Evolutionary conservation across 2,113 vertebrate genomes (phyloP), one percentile per base, ranked within the genome.

Genomic region (Indicator indicator): DNA sequence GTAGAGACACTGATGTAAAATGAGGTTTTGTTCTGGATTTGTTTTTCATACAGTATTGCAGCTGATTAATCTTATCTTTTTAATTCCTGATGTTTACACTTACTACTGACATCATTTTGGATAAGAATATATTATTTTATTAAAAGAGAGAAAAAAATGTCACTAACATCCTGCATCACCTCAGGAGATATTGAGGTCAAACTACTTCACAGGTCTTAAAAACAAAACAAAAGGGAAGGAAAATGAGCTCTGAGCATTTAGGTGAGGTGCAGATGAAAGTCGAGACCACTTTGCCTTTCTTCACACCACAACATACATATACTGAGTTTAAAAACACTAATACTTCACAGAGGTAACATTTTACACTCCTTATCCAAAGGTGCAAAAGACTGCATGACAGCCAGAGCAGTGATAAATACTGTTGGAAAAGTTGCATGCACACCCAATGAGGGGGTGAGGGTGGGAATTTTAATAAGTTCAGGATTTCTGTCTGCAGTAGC

Each of bases 401-500:
- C 46, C 58, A 58, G 33, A 77, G 10, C 0, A 7, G 28, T 54
- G 64, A 56, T 48, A 60, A 81, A 88, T 68, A 60, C 58, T 86
- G 60, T 74, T 36, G 77, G 48, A 55, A 83, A 95, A 83, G 75
- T 68, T 93, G 48, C 64, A 65, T 0, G 0, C 52, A 44, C 52
- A 48, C 52, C 68, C 58, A 65, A 16, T 12, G 44, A 84, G 83
- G 50, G 84, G 72, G 54, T 86, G 50, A 65, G 70, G 80, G 56
- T 69, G 23, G 50, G 86, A 96, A 95, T 95, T 63, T 72, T 91
- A 83, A 95, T 83, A 73, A 89, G 76, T 75, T 90, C 44, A 50
- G 85, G 73, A 75, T 90, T 88, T 89, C 78, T 94, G 62, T 81
- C 65, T 32, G 73, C 88, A 86, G 54, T 40, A 90, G 88, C 85